Percentiles rank a stretch among this genome's conserved stretches.
Evolutionary conservation across 2,797 vertebrate genomes (phyloP).

Genomic region (Rhyacichthys aspro): DNA sequence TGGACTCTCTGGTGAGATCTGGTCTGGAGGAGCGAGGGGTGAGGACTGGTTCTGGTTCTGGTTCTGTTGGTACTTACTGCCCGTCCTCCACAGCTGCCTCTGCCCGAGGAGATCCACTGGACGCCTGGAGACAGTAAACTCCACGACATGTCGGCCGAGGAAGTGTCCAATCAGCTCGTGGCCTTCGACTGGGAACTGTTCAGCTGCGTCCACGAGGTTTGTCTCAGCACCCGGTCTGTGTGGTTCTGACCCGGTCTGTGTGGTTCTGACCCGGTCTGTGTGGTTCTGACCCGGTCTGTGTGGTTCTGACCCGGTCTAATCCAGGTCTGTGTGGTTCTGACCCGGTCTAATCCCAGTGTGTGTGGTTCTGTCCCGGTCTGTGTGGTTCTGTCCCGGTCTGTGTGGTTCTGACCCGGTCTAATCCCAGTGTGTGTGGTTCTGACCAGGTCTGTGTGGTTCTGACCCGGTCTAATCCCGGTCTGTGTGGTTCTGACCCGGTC

Average conservation of each 20-base stretch:
- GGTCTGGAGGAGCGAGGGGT: too few species aligned
- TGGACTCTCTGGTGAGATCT: slow-evolving; percentile 89
- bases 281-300: too few species aligned
- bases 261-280: too few species aligned
- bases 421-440: slow-evolving; percentile 5
- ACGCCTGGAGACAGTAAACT: slow-evolving; percentile 93
- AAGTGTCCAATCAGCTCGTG: slow-evolving; percentile 92
- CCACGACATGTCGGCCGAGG: slow-evolving; percentile 92
- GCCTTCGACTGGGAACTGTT: slow-evolving; percentile 97
- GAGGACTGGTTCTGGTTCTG: too few species aligned
- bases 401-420: too few species aligned
- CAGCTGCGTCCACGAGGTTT: slow-evolving; percentile 94
- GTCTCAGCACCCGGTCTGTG: not conserved
- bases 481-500: too few species aligned
- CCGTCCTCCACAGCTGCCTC: slow-evolving; percentile 92
- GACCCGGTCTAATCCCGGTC: too few species aligned
- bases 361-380: not conserved
- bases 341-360: not conserved
- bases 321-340: too few species aligned
- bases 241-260: too few species aligned
- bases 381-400: too few species aligned
- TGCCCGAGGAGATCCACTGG: slow-evolving; percentile 94
- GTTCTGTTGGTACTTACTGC: slow-evolving; percentile 7
- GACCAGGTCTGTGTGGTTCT: slow-evolving; percentile 75
- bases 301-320: too few species aligned